These are phyloP conservation scores for Cephus spinipes DNA, from an alignment of 2,888 invertebrate genomes.

Conservation along the genomic window DNA sequence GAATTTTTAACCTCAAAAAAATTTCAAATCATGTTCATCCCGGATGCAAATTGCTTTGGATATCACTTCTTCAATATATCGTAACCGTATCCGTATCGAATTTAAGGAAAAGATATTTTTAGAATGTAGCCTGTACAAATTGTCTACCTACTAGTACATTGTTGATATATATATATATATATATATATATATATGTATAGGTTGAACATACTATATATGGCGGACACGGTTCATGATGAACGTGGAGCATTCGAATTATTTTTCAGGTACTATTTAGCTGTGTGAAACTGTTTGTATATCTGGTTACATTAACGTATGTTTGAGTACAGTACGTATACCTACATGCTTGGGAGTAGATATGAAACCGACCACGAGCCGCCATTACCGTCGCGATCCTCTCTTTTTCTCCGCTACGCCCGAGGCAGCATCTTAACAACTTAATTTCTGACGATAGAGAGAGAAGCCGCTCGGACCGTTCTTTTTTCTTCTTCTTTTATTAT, in stretches of 20 bases:
- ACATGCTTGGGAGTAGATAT: slow-evolving; percentile 1
- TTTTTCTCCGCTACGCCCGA: slow-evolving; percentile 46
- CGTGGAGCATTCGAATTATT: neutral
- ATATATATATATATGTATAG: neutral
- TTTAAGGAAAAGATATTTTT: neutral
- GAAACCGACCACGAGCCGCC: slow-evolving; percentile 34
- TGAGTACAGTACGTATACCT: slow-evolving; percentile 3
- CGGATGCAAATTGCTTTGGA: neutral
- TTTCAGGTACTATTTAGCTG: neutral
- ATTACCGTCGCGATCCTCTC: slow-evolving; percentile 41
- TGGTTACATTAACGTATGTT: slow-evolving; percentile 1
- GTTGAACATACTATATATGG: neutral
- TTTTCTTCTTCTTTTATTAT: slow-evolving; percentile 14
- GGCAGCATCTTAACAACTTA: slow-evolving; percentile 59
- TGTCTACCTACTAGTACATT: neutral
- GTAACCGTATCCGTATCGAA: neutral
- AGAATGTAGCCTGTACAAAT: neutral
- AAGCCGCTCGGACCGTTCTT: slow-evolving; percentile 18
- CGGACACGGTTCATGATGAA: neutral
- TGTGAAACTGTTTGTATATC: neutral
- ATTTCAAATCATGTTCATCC: neutral
- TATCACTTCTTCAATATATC: neutral
- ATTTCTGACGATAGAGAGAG: slow-evolving; percentile 51
- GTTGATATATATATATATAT: neutral
- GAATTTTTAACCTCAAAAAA: neutral